Conservation (phyloP, 92 coral and sea anemone genomes). For the Diadumene lineata region DNA sequence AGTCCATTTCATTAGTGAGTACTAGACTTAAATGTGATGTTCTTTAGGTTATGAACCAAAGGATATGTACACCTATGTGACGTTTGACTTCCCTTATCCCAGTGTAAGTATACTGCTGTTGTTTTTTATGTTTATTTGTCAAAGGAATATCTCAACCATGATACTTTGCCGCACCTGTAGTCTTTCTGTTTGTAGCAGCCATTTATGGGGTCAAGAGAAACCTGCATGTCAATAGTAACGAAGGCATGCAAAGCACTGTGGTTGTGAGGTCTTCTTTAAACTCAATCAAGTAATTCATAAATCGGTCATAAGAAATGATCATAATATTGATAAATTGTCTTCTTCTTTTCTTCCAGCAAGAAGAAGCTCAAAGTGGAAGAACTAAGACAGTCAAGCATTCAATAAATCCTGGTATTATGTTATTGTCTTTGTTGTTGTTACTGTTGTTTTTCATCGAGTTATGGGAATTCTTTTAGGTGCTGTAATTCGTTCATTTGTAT, state of each 20-base stretch:
- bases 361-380: conserved; percentile 87
- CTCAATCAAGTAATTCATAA: not conserved
- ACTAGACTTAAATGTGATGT: too few species aligned
- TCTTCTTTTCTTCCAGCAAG: conserved; percentile 39
- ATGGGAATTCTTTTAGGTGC: too few species aligned
- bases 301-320: not conserved
- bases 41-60: conserved; percentile 83
- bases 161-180: too few species aligned
- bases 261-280: not conserved
- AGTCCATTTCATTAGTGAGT: too few species aligned
- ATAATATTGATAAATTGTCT: not conserved
- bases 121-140: too few species aligned
- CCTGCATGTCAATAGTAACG: too few species aligned
- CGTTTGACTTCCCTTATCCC: conserved; percentile 95
- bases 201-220: too few species aligned
- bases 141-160: too few species aligned
- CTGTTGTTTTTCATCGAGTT: not conserved
- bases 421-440: not conserved
- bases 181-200: too few species aligned
- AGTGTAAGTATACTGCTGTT: conserved; percentile 81
- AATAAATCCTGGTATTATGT: conserved; percentile 86
- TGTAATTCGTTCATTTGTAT: not conserved
- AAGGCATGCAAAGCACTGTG: too few species aligned
- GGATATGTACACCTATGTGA: conserved; percentile 88
- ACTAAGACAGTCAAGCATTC: conserved; percentile 84